Evolutionary conservation across 1,140 invertebrate genomes (phyloP).

Genomic region (Apis dorsata): DNA sequence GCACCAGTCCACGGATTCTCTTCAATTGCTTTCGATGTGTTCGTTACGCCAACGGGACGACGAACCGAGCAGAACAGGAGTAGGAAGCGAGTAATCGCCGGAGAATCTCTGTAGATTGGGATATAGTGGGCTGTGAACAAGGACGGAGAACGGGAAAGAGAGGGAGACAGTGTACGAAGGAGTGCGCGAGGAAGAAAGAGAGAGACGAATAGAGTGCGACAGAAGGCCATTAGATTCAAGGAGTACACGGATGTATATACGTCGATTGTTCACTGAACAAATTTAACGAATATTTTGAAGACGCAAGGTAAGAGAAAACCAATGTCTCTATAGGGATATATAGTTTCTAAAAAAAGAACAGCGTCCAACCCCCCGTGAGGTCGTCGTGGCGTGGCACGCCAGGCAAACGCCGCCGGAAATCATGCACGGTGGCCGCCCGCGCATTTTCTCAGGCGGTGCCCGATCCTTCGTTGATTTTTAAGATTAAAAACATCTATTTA

Average conservation of each 20-base stretch:
- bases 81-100: constrained; percentile 63
- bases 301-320: constrained; percentile 50
- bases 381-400: constrained; percentile 64
- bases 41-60: constrained; percentile 66
- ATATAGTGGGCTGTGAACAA: constrained; percentile 44
- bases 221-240: constrained; percentile 33
- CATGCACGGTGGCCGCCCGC: constrained; percentile 49
- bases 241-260: constrained; percentile 13
- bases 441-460: constrained; percentile 45
- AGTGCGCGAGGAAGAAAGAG: constrained; percentile 43
- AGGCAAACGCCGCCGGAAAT: constrained; percentile 61
- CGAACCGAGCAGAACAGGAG: constrained; percentile 55
- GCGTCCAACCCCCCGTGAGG: constrained; percentile 9
- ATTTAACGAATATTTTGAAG: constrained; percentile 47
- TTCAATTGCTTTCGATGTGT: constrained; percentile 63
- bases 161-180: constrained; percentile 33
- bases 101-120: constrained; percentile 52
- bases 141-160: constrained; percentile 34
- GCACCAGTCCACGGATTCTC: constrained; percentile 25
- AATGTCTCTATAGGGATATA: constrained; percentile 32
- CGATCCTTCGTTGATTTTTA: background rate
- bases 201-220: constrained; percentile 23
- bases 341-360: constrained; percentile 61
- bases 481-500: background rate
- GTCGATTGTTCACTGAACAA: constrained; percentile 27